Percentiles rank a stretch among this genome's conserved stretches.
Evolutionary conservation across 1,140 invertebrate genomes (phyloP).

Genomic region (Drosophila sulfurigaster): DNA sequence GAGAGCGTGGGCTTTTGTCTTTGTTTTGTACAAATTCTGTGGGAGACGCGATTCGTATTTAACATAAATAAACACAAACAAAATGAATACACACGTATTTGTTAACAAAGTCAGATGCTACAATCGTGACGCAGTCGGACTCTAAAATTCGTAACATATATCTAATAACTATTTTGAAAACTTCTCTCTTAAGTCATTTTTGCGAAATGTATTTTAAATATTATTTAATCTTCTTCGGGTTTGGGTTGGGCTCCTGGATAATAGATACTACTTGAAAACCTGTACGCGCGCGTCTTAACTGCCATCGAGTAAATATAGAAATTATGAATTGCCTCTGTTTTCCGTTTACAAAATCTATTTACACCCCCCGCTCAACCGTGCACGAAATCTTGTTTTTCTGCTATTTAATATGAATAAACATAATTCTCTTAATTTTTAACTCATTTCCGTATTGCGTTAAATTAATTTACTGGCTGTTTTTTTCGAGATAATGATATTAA

Average conservation of each 20-base stretch:
- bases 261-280: slow-evolving; percentile 12
- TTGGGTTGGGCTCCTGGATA: slow-evolving; percentile 15
- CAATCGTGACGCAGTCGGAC: slow-evolving; percentile 47
- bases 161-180: slow-evolving; percentile 30
- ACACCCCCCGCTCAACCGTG: slow-evolving; percentile 58
- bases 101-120: slow-evolving; percentile 59
- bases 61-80: slow-evolving; percentile 32
- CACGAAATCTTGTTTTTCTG: slow-evolving; percentile 48
- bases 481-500: slow-evolving; percentile 48
- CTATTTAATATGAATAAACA: slow-evolving; percentile 21
- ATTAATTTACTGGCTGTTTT: slow-evolving; percentile 25
- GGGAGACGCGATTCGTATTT: slow-evolving; percentile 36
- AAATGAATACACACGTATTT: slow-evolving; percentile 14
- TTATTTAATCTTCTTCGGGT: slow-evolving; percentile 21
- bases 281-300: slow-evolving; percentile 49
- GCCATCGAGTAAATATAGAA: slow-evolving; percentile 53
- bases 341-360: slow-evolving; percentile 46
- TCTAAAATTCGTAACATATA: slow-evolving; percentile 50
- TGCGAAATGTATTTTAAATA: slow-evolving; percentile 47
- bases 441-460: slow-evolving; percentile 16
- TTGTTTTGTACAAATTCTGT: slow-evolving; percentile 46
- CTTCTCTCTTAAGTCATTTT: slow-evolving; percentile 27
- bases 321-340: slow-evolving; percentile 21
- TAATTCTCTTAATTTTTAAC: slow-evolving; percentile 10
- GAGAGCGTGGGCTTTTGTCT: slow-evolving; percentile 27